These are phyloP conservation scores for Gonocerus acuteangulatus DNA, from an alignment of 2,888 invertebrate genomes.

Conservation along the genomic window DNA sequence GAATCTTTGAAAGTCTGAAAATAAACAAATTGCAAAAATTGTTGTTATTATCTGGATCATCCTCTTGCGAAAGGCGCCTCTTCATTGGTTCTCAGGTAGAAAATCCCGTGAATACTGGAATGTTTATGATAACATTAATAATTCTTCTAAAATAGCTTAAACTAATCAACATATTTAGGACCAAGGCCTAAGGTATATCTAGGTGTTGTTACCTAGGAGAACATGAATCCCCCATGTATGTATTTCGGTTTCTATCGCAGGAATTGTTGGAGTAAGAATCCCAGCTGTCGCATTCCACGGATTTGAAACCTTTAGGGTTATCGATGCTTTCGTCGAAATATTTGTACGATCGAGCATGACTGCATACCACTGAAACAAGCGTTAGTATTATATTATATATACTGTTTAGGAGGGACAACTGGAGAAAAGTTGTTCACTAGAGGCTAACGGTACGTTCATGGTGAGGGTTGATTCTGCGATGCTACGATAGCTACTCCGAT, in stretches of 20 bases:
- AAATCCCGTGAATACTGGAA: conserved; percentile 56
- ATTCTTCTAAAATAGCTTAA: neutral
- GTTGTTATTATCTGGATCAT: too few species aligned
- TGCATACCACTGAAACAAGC: conserved; percentile 66
- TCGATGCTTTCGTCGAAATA: conserved; percentile 64
- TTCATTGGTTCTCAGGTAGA: conserved; percentile 63
- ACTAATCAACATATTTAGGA: too few species aligned
- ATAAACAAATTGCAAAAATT: too few species aligned
- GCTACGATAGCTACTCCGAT: too few species aligned
- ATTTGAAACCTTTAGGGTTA: conserved; percentile 60
- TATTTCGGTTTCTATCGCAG: conserved; percentile 23
- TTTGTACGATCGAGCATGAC: conserved; percentile 69
- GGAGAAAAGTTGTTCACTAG: too few species aligned
- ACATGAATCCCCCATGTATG: conserved; percentile 21
- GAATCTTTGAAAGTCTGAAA: too few species aligned
- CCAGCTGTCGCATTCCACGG: conserved; percentile 51
- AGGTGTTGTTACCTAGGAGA: conserved; percentile 12
- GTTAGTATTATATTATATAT: neutral
- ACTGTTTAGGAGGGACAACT: conserved; percentile 41
- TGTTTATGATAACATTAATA: conserved; percentile 2
- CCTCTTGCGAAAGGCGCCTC: conserved; percentile 55
- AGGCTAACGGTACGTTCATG: too few species aligned
- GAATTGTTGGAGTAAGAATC: conserved; percentile 19
- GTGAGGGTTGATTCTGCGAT: too few species aligned
- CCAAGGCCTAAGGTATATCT: too few species aligned